These are phyloP conservation scores for Drosophila subsilvestris DNA, from an alignment of 2,888 invertebrate species.

Conservation along the genomic window DNA sequence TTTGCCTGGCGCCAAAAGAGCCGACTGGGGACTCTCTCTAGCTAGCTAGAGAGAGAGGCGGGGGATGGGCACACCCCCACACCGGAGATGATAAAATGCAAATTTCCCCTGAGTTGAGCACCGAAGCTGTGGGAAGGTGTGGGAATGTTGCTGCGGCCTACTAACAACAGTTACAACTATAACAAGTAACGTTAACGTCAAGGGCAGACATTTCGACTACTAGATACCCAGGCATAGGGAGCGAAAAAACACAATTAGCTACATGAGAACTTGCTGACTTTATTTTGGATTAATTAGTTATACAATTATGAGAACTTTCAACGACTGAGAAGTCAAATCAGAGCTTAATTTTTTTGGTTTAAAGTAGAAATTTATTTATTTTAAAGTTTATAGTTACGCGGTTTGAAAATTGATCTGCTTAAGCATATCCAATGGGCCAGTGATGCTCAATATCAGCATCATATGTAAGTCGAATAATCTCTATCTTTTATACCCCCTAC, in stretches of 20 bases:
- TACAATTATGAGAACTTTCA: too few species aligned
- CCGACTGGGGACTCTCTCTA: constrained; percentile 18
- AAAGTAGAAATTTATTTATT: too few species aligned
- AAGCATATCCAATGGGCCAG: too few species aligned
- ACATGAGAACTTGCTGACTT: too few species aligned
- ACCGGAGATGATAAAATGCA: constrained; percentile 74
- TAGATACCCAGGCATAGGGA: neutral
- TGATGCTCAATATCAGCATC: too few species aligned
- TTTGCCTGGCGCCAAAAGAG: constrained; percentile 39
- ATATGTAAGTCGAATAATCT: too few species aligned
- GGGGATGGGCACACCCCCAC: constrained; percentile 9
- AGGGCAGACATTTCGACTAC: neutral
- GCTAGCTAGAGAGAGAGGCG: neutral
- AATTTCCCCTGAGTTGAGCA: constrained; percentile 70
- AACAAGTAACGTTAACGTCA: constrained; percentile 13
- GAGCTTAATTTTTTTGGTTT: too few species aligned
- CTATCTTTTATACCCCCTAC: neutral
- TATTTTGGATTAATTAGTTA: too few species aligned
- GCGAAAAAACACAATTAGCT: too few species aligned
- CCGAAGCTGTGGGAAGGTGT: neutral
- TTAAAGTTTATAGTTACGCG: neutral
- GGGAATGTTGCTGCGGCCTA: neutral
- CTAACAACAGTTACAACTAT: constrained; percentile 46
- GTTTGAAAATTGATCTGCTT: neutral
- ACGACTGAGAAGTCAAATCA: neutral